Evolutionary conservation across 2,888 invertebrate genomes (phyloP).

Genomic region (Dicyrtoma fusca): DNA sequence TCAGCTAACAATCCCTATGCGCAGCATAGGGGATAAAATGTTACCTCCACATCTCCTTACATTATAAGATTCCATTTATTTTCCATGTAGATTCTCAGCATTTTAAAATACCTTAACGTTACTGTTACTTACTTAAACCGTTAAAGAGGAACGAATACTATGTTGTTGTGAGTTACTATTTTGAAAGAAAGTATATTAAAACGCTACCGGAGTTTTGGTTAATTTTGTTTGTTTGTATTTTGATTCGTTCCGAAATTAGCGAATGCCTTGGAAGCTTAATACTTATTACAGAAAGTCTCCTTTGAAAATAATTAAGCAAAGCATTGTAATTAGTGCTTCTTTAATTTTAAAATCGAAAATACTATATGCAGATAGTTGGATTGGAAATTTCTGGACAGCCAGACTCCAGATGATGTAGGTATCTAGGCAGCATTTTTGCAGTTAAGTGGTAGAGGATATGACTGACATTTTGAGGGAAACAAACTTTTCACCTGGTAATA

Average conservation of each 20-base stretch:
- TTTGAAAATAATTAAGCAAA: background rate
- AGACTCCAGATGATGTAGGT: too few relatives aligned
- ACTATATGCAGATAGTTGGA: too few relatives aligned
- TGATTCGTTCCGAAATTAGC: background rate
- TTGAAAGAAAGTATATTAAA: too few relatives aligned
- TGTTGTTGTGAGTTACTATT: too few relatives aligned
- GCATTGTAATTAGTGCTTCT: background rate
- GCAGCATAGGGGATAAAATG: background rate
- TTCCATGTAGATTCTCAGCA: background rate
- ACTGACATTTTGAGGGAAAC: too few relatives aligned
- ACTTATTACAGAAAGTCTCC: background rate
- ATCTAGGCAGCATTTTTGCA: too few relatives aligned
- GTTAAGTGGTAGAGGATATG: too few relatives aligned
- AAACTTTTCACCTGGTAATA: too few relatives aligned
- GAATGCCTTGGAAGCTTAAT: too few relatives aligned
- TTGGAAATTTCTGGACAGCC: too few relatives aligned
- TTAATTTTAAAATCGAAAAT: too few relatives aligned
- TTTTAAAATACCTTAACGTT: background rate
- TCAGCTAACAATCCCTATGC: conserved; percentile 50
- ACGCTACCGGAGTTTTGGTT: background rate
- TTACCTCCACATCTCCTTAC: too few relatives aligned
- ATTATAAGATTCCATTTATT: background rate
- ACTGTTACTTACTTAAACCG: background rate
- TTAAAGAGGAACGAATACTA: background rate
- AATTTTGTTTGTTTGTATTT: background rate